Base-by-base conservation (phyloP, 2,888 invertebrate genomes). In the Drosophila falleni region DNA sequence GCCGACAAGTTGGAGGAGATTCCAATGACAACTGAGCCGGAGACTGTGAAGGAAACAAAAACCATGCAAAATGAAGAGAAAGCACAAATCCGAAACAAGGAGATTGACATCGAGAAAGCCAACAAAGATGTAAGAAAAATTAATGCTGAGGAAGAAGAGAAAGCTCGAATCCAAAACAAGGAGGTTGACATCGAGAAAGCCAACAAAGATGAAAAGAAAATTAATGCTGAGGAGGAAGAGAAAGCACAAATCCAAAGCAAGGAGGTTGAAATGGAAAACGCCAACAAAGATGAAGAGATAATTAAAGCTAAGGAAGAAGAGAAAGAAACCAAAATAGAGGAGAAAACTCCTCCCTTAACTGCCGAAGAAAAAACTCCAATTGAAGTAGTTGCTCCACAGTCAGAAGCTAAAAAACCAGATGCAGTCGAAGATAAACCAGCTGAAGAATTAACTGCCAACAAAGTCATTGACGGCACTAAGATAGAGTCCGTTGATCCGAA, bases 61-160 rank as follows among this genome's bases (percentile, higher is more conserved):
- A 89, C 89, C 0, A 35, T 88, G 26, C 56, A 80, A 39, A 88
- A 84, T 8, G 71, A 78, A 46, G 89, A 88, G 15, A 88, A 71
- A 11, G 83, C 69, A 0, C 83, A 74, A 9, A 59, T 41, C 0
- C 58, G 72, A 0, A 56, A 10, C 5, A 86, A 83, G n/a, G 74
- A 69, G 10, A 26, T 19, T 2, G 71, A 59, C 13, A 29, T 15
- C 0, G 60, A 69, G 4, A 63, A 62, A 1, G 1, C 13, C 0
- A 11, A 10, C 0, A 62, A 47, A 10, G 59, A 55, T 2, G 49
- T 50, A 3, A n/a, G 39, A 10, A 9, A 46, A 5, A 6, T 42
- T 6, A 26, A 31, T 0, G 2, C 11, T 0, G 58, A 74, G 15
- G 2, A 33, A 6, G n/a, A n/a, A n/a, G n/a, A n/a, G n/a, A n/a